These are phyloP conservation scores for Aquatica leii DNA, from an alignment of 2,888 invertebrate species.

Conservation along the genomic window DNA sequence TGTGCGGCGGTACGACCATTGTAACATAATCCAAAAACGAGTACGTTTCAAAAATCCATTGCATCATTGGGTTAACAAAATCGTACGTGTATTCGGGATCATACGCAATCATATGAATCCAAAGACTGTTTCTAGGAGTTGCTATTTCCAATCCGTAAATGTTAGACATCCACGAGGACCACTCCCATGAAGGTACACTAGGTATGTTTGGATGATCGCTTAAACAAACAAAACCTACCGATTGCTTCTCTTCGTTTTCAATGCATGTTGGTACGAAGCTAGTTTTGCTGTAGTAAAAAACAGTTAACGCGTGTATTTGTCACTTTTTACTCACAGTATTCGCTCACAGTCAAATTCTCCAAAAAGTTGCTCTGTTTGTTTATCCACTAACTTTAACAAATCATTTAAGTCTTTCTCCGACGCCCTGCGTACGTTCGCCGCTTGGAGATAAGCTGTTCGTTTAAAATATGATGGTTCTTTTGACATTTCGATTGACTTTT, in stretches of 20 bases:
- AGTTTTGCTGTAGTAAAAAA: constrained; percentile 12
- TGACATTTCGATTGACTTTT: too few relatives aligned
- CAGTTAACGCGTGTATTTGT: not conserved
- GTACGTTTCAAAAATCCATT: constrained; percentile 64
- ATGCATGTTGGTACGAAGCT: constrained; percentile 54
- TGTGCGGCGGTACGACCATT: constrained; percentile 63
- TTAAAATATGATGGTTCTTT: too few relatives aligned
- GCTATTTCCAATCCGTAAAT: constrained; percentile 62
- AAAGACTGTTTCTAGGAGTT: constrained; percentile 61
- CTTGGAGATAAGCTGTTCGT: too few relatives aligned
- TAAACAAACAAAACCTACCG: constrained; percentile 56
- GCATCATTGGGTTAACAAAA: constrained; percentile 58
- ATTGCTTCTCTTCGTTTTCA: constrained; percentile 43
- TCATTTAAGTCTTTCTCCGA: constrained; percentile 48
- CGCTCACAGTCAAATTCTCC: constrained; percentile 50
- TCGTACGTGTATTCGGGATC: constrained; percentile 57
- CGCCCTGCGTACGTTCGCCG: constrained; percentile 26
- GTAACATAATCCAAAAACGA: constrained; percentile 63
- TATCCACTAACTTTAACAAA: constrained; percentile 46
- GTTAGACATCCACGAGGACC: constrained; percentile 67
- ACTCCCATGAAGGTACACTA: constrained; percentile 64
- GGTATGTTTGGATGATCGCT: constrained; percentile 66
- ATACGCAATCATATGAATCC: constrained; percentile 69
- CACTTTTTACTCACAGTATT: constrained; percentile 48
- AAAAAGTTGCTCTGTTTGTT: constrained; percentile 51